Evolutionary conservation across 1,140 invertebrate species (phyloP).

Genomic region (Zophobas atratus): DNA sequence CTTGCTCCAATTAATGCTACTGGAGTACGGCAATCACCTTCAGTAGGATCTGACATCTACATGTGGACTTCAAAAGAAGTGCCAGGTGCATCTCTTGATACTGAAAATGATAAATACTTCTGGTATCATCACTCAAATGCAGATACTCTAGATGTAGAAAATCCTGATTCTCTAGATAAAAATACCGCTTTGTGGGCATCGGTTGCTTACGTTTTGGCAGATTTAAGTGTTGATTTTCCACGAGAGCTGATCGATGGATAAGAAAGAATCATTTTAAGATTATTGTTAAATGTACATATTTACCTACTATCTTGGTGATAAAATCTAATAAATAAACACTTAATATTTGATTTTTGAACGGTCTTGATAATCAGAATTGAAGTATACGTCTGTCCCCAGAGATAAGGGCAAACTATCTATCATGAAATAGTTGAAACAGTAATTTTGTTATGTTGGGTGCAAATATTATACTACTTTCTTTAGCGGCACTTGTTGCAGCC

Average conservation of each 20-base stretch:
- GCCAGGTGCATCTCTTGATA: constrained; percentile 79
- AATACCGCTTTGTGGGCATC: constrained; percentile 84
- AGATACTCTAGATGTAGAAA: constrained; percentile 84
- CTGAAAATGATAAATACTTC: constrained; percentile 82
- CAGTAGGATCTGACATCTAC: constrained; percentile 78
- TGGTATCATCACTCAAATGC: constrained; percentile 87
- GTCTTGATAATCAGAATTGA: too few species aligned
- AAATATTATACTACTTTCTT: background rate
- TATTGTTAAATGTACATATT: too few species aligned
- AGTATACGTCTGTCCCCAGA: too few species aligned
- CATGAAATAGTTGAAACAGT: too few species aligned
- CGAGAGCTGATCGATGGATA: constrained; percentile 55
- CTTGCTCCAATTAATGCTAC: constrained; percentile 72
- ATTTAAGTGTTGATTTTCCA: constrained; percentile 79
- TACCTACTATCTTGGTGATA: too few species aligned
- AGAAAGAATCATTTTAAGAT: too few species aligned
- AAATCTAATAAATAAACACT: too few species aligned
- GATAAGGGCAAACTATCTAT: too few species aligned
- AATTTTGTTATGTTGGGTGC: too few species aligned
- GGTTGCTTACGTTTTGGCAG: constrained; percentile 81
- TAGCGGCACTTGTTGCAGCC: background rate
- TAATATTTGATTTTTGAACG: too few species aligned
- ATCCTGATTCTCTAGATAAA: constrained; percentile 77
- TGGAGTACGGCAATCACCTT: constrained; percentile 61
- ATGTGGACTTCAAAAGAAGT: constrained; percentile 75